Evolutionary conservation across 2,797 vertebrate species (phyloP), one percentile per base, ranked within the genome.

Genomic region (Hapalemur alaotrensis): DNA sequence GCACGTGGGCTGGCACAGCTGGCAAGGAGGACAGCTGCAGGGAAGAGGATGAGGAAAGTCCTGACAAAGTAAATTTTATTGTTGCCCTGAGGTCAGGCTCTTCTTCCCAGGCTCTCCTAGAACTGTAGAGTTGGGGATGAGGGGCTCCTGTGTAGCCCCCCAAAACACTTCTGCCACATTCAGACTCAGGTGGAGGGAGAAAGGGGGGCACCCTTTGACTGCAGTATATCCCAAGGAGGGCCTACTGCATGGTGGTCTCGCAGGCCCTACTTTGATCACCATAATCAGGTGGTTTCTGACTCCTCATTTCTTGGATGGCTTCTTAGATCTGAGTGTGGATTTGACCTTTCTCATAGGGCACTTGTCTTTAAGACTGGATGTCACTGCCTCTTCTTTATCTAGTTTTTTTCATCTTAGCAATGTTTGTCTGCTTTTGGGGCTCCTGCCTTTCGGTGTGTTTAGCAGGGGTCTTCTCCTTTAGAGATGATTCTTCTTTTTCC

Each of bases 391-490:
- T 67, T 98, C 97, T 93, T 98, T 98, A 1, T 97, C 98, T 94
- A 98, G 23, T 65, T 93, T 98, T 85, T 98, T 98, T 91, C 95
- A 98, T 98, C 98, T 98, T 98, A 75, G 97, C 73, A 1, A 70
- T 0, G 0, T 30, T 41, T 0, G 23, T 43, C 35, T 61, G 98
- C n/a, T 95, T 98, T 38, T 41, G 97, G 30, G 70, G 23, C 0
- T 76, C 32, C 0, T 13, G 82, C 9, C 86, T 83, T 91, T 97
- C 98, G 57, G 52, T 59, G 50, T 89, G 63, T 90, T 97, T 98
- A 48, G 88, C 12, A 0, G 98, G 98, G 11, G 92, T 85, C 11
- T 98, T 95, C 67, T 98, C 94, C 1, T 98, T 97, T 14, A 91
- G 43, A 15, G 81, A 93, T 35, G 63, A 96, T 0, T 84, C 59